phyloP scores from a whole-genome alignment of 2,888 invertebrate genomes.

The Actias luna region DNA sequence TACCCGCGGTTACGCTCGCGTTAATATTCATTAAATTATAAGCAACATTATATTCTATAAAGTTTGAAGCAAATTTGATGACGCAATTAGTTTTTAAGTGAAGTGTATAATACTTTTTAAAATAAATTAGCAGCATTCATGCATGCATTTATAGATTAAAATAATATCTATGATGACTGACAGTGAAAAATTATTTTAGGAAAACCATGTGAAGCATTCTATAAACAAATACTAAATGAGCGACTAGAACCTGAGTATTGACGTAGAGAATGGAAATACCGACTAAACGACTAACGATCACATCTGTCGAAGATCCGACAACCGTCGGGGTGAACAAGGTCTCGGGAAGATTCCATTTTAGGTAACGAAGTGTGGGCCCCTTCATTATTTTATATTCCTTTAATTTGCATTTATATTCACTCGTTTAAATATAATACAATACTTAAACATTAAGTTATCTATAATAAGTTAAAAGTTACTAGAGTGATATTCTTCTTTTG shows the following conservation, averaged over 20 bases:
- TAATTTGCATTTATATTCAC: background rate
- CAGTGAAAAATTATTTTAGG: background rate
- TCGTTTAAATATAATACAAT: background rate
- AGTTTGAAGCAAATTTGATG: too few species aligned
- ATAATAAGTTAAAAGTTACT: background rate
- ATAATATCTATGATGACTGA: too few species aligned
- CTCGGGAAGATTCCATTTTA: background rate
- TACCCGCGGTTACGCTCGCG: too few species aligned
- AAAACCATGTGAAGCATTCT: too few species aligned
- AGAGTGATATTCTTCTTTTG: background rate
- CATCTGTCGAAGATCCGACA: background rate
- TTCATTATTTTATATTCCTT: background rate
- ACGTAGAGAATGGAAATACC: background rate
- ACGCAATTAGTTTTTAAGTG: too few species aligned
- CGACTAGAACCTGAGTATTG: background rate
- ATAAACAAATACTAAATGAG: background rate
- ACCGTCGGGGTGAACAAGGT: background rate
- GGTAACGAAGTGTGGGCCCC: background rate
- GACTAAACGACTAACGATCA: background rate
- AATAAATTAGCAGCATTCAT: too few species aligned
- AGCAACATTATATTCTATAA: too few species aligned
- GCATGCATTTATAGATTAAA: too few species aligned
- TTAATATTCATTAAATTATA: too few species aligned
- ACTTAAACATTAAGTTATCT: background rate
- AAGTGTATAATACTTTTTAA: too few species aligned